Conservation (phyloP, 2,113 vertebrate species). For the Ivindomyrus marchei region DNA sequence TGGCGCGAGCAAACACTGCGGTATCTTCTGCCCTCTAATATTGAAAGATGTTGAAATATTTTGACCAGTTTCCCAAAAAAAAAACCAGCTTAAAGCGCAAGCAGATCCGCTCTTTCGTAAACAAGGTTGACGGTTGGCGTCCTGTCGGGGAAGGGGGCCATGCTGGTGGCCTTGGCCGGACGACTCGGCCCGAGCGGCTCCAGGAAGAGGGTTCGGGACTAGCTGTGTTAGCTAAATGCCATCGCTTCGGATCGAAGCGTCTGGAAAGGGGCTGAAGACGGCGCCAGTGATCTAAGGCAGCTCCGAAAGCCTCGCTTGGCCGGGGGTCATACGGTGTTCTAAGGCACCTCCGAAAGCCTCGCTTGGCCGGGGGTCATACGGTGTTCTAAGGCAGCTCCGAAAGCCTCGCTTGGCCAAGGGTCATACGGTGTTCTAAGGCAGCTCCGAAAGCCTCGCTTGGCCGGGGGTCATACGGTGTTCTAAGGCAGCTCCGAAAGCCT, state of each 20-base stretch:
- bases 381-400: too few relatives aligned
- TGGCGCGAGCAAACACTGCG: slow-evolving; percentile 15
- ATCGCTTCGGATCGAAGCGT: not conserved
- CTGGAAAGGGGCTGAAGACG: not conserved
- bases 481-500: not conserved
- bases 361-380: too few relatives aligned
- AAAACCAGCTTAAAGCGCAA: not conserved
- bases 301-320: not conserved
- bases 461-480: too few relatives aligned
- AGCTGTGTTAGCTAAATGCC: not conserved
- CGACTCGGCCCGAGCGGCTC: not conserved
- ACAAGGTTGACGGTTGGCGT: not conserved
- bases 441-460: too few relatives aligned
- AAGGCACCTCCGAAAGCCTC: too few relatives aligned
- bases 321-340: not conserved
- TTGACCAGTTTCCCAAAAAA: not conserved
- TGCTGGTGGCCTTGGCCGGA: not conserved
- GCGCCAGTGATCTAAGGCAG: not conserved
- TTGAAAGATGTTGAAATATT: slow-evolving; percentile 16
- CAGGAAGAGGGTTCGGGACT: not conserved
- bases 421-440: too few relatives aligned
- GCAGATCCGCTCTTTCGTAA: not conserved
- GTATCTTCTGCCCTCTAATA: not conserved
- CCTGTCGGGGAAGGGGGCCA: not conserved
- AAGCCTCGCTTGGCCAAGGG: too few relatives aligned